These are phyloP conservation scores for Sciurus carolinensis DNA, from an alignment of 2,797 vertebrate genomes.

Conservation along the genomic window DNA sequence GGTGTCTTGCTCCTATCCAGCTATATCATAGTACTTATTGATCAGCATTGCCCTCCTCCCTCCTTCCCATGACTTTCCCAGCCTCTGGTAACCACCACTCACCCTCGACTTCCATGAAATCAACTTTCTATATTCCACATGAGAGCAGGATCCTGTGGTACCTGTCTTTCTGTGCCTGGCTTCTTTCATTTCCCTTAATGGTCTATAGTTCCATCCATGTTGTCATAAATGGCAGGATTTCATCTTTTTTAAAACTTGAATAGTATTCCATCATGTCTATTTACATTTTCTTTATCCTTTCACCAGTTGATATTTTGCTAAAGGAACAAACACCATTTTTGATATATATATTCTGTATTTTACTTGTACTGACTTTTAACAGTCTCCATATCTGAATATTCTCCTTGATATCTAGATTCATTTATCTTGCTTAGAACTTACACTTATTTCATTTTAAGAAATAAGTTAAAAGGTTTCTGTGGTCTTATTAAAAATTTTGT, in stretches of 20 bases:
- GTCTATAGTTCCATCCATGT: no score
- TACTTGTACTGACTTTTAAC: neutral
- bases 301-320: neutral
- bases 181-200: neutral
- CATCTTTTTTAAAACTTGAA: neutral
- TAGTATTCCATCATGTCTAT: neutral
- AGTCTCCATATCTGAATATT: neutral
- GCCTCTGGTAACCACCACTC: neutral
- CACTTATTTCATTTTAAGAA: conserved; percentile 17
- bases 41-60: no score
- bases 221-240: neutral
- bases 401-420: neutral
- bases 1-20: neutral
- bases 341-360: neutral
- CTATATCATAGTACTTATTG: no score
- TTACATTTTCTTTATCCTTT: neutral
- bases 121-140: neutral
- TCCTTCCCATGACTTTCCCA: fast-evolving
- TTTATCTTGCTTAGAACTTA: neutral
- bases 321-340: neutral
- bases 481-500: neutral
- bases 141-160: neutral
- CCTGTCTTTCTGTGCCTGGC: fast-evolving
- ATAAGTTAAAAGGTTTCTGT: neutral
- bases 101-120: neutral